Base-by-base conservation (phyloP, 1,140 invertebrate species). In the Leptinotarsa defecta region DNA sequence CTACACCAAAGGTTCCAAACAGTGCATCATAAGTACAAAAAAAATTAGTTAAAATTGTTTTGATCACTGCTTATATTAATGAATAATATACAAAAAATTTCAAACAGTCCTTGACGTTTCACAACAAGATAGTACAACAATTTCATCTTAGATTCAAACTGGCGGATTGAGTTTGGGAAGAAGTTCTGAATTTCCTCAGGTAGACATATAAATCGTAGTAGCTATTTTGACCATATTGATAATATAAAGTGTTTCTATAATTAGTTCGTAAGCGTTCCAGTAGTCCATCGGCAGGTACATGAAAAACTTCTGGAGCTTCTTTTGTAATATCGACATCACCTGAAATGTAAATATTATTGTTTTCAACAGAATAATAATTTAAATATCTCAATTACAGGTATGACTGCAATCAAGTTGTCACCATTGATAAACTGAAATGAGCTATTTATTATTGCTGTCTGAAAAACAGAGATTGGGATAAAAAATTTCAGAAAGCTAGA, bases 211-310 rank as follows among this genome's bases (percentile, higher is more conserved):
- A 19, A 57, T 57, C 52, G 52, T 57, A 57, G n/a, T 57, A 57
- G n/a, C 52, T 57, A 19, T 17, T 19, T 57, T 57, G 52, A 57
- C n/a, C 52, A 57, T 57, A 57, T 57, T 57, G 52, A 57, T 57
- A 19, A 57, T 57, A 57, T 15, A 57, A 57, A 15, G 15, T 57
- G n/a, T 57, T 57, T 57, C 13, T 19, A 57, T 15, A 17, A n/a
- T 57, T 43, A 11, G 8, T 43, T 43, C 34, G 34, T 43, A 43
- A 43, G 8, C 34, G 52, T 15, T 57, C 52, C n/a, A 57, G n/a
- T n/a, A 19, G n/a, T 17, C 52, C 15, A 15, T 57, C 52, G n/a
- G 52, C 52, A 17, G 52, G 15, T 57, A 17, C 52, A 19, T 57
- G 52, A 19, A 57, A 57, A 57, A 57, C n/a, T 15, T 57, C 15